Conservation (phyloP, 2,888 invertebrate species). For the Drosophila borborema region DNA sequence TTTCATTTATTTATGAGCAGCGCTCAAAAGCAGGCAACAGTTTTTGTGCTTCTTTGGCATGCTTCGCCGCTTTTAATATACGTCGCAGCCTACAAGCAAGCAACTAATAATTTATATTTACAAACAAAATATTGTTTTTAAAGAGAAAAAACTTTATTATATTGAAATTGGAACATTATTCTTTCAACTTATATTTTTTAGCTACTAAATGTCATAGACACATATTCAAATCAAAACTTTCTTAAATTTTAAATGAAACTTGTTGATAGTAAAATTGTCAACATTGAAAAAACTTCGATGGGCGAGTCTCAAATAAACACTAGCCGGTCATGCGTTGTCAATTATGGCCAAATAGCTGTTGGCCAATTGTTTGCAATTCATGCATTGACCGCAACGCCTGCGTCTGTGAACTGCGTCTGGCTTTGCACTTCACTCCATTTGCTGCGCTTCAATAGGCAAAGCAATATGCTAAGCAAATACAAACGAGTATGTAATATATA, state of each 20-base stretch:
- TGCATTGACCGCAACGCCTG: slow-evolving; percentile 55
- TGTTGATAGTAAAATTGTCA: slow-evolving; percentile 29
- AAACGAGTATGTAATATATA: neutral
- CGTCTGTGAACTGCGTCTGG: slow-evolving; percentile 3
- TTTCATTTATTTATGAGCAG: neutral
- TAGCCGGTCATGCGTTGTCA: slow-evolving; percentile 35
- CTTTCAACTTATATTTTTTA: neutral
- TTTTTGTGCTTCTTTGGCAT: neutral
- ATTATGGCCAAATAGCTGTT: slow-evolving; percentile 46
- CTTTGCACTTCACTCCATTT: slow-evolving; percentile 22
- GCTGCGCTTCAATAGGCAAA: slow-evolving; percentile 34
- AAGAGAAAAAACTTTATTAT: too few species aligned
- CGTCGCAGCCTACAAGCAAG: slow-evolving; percentile 4
- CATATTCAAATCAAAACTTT: neutral
- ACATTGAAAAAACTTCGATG: slow-evolving; percentile 12
- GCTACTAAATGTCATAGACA: neutral
- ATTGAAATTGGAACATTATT: too few species aligned
- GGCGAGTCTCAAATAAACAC: slow-evolving; percentile 23
- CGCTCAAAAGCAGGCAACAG: neutral
- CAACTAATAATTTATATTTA: neutral
- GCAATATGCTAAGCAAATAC: slow-evolving; percentile 32
- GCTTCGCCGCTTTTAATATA: neutral
- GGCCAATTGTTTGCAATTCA: slow-evolving; percentile 63
- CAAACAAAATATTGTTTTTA: too few species aligned
- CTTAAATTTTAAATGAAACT: neutral